These are phyloP conservation scores for Danaus melanippus DNA, from an alignment of 1,140 invertebrate genomes.

Conservation along the genomic window DNA sequence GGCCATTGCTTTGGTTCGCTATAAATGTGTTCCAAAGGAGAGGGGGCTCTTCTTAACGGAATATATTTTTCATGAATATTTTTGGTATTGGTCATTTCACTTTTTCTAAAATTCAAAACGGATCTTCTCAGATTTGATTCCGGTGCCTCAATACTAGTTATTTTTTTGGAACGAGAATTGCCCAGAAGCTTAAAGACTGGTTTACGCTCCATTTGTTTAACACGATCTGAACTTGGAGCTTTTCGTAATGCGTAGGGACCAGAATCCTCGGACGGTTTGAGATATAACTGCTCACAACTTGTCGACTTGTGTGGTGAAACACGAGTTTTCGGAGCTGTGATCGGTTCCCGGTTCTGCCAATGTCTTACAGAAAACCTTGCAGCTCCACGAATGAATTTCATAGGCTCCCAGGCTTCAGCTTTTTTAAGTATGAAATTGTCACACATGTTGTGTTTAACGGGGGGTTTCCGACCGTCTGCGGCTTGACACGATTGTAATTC, in stretches of 20 bases:
- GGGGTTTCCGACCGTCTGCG: slow-evolving; percentile 54
- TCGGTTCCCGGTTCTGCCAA: slow-evolving; percentile 62
- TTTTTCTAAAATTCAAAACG: slow-evolving; percentile 61
- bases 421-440: slow-evolving; percentile 75
- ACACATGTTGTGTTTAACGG: slow-evolving; percentile 55
- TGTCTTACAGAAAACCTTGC: slow-evolving; percentile 66
- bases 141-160: slow-evolving; percentile 43
- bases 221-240: slow-evolving; percentile 64
- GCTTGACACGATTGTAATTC: slow-evolving; percentile 70
- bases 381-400: slow-evolving; percentile 71
- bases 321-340: slow-evolving; percentile 42
- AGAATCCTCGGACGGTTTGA: slow-evolving; percentile 58
- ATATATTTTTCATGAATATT: slow-evolving; percentile 67
- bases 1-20: slow-evolving; percentile 58
- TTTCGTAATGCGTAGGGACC: slow-evolving; percentile 54
- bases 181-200: slow-evolving; percentile 64
- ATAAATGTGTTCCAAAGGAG: slow-evolving; percentile 56
- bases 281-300: slow-evolving; percentile 67
- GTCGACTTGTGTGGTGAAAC: slow-evolving; percentile 64
- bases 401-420: slow-evolving; percentile 70
- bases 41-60: slow-evolving; percentile 49
- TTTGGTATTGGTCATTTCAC: slow-evolving; percentile 48
- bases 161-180: slow-evolving; percentile 56
- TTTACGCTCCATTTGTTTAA: slow-evolving; percentile 59
- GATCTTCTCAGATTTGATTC: slow-evolving; percentile 50